Conservation (phyloP, 1,140 invertebrate species). For the roundworm (Caenorhabditis elegans) region WBcel235 BX284604.4:15906501-15907000, state of each 20-base stretch:
- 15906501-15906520: too few relatives aligned
- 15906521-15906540: too few relatives aligned
- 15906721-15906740: background rate
- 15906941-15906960: too few relatives aligned
- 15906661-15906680: background rate
- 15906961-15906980: too few relatives aligned
- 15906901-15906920: too few relatives aligned
- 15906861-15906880: background rate
- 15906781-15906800: slow-evolving; percentile 22
- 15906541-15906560: too few relatives aligned
- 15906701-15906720: slow-evolving; percentile 1
- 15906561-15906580: too few relatives aligned
- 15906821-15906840: background rate
- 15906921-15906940: too few relatives aligned
- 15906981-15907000: too few relatives aligned
- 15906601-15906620: background rate
- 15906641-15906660: background rate
- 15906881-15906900: background rate
- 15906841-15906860: background rate
- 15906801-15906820: slow-evolving; percentile 17
- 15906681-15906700: slow-evolving; percentile 34
- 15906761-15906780: slow-evolving; percentile 24
- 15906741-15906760: background rate
- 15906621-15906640: background rate
- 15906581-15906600: background rate